Percentiles rank a stretch among this genome's conserved stretches.
phyloP scores from a whole-genome alignment of 2,113 vertebrate species.

The Tapirus terrestris region DNA sequence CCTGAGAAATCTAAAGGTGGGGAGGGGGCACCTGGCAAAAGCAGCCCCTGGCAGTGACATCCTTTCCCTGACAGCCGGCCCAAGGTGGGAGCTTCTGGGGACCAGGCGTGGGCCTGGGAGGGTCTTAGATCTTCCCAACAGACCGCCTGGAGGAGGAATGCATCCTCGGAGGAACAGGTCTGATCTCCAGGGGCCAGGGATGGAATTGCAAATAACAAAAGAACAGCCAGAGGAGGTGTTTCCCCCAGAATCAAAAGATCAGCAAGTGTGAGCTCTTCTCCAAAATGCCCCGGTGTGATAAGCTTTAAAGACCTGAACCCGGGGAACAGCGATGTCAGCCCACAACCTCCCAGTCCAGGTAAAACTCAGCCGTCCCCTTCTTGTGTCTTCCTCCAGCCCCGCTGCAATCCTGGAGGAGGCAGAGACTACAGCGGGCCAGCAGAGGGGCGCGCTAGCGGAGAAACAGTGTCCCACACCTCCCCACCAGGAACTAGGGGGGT shows the following conservation, averaged over 20 bases:
- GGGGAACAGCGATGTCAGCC: rapidly evolving
- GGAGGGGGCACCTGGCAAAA: background rate
- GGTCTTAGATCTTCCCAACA: background rate
- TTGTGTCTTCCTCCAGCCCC: no score
- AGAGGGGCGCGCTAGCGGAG: rapidly evolving
- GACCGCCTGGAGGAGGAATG: rapidly evolving
- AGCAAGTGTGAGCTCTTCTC: background rate
- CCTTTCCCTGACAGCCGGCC: background rate
- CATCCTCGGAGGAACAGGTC: background rate
- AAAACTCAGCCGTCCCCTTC: background rate
- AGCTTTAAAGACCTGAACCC: background rate
- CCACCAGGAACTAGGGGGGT: background rate
- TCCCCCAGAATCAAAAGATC: background rate
- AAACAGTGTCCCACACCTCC: background rate
- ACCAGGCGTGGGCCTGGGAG: background rate
- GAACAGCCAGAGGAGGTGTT: background rate
- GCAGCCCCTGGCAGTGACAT: background rate
- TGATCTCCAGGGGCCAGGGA: background rate
- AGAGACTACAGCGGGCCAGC: background rate
- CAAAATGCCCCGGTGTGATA: rapidly evolving
- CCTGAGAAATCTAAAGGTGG: background rate
- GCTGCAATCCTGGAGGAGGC: background rate
- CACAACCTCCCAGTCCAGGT: no score
- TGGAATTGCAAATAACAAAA: background rate
- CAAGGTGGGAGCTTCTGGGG: background rate